Conservation (phyloP, 2,113 vertebrate genomes). For the Grallaria varia region DNA sequence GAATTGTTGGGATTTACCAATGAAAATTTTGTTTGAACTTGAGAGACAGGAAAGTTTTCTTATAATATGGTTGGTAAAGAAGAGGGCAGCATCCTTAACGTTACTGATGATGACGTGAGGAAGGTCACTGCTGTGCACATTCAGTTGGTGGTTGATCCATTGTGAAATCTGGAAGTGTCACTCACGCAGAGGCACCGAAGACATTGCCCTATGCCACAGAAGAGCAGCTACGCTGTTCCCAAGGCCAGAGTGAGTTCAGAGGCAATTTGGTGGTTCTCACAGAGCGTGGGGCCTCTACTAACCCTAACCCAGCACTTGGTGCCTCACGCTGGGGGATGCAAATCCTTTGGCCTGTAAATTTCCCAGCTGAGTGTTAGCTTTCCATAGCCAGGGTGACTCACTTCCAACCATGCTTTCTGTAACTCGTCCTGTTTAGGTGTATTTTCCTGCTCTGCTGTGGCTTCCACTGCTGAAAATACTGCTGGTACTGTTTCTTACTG, state of each 20-base stretch:
- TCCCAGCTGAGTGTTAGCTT: not conserved
- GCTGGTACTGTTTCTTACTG: not conserved
- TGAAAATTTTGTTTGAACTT: not conserved
- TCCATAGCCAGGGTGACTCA: not conserved
- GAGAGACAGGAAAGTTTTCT: not conserved
- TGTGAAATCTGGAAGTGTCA: not conserved
- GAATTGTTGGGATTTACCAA: not conserved
- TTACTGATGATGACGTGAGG: not conserved
- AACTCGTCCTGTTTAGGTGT: not conserved
- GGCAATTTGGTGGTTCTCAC: not conserved
- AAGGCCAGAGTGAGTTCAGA: not conserved
- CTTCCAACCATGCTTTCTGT: not conserved
- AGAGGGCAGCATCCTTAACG: not conserved
- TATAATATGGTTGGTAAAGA: not conserved
- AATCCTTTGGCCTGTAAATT: not conserved
- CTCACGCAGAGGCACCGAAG: not conserved
- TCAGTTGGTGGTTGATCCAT: not conserved
- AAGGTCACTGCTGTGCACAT: fast-evolving
- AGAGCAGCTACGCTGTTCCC: fast-evolving
- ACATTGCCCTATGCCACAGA: not conserved
- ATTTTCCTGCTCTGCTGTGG: not conserved
- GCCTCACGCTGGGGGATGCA: not conserved
- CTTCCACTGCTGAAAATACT: not conserved
- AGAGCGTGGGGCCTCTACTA: fast-evolving
- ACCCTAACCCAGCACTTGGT: fast-evolving